phyloP scores from a whole-genome alignment of 2,113 vertebrate species.

The Oreochromis niloticus region DNA sequence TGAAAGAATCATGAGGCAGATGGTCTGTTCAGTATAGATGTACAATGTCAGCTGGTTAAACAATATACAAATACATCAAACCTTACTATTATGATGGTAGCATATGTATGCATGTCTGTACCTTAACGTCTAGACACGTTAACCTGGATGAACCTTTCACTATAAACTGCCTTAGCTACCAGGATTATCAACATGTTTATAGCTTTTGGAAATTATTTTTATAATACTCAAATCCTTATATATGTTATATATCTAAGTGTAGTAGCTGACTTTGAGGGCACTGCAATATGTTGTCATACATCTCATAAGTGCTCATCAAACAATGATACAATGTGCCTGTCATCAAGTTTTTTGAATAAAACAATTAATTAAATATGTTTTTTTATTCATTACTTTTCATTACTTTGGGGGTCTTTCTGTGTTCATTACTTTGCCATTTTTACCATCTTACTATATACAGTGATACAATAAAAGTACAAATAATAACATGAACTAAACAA shows the following conservation, averaged over 20 bases:
- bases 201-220: neutral
- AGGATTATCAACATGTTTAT: neutral
- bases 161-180: neutral
- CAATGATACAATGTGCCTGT: neutral
- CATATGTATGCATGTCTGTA: neutral
- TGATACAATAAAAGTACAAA: neutral
- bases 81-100: rapidly evolving
- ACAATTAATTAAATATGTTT: neutral
- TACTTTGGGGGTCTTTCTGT: neutral
- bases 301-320: neutral
- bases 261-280: neutral
- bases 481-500: neutral
- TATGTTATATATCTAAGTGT: rapidly evolving
- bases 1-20: neutral
- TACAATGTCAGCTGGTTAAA: neutral
- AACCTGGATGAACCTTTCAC: neutral
- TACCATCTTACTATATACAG: neutral
- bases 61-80: neutral
- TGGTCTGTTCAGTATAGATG: neutral
- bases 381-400: neutral
- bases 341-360: neutral
- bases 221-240: neutral
- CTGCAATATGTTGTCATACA: neutral
- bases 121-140: neutral
- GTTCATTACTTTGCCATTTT: neutral